Evolutionary conservation across 2,113 vertebrate genomes (phyloP).

Genomic region (Cyanoramphus novaezelandiae): DNA sequence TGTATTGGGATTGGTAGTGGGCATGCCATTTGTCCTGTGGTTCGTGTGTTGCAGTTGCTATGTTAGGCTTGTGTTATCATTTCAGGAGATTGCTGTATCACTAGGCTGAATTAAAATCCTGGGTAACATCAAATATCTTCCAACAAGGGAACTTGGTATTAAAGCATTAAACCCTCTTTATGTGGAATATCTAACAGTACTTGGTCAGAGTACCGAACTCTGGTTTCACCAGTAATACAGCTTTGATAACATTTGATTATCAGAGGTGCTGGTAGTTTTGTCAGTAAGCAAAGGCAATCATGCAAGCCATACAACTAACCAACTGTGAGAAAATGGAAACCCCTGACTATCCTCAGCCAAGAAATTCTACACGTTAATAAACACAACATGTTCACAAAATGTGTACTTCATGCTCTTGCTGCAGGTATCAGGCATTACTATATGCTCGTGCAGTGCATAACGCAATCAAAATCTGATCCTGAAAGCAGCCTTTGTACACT

Average conservation of each 20-base stretch:
- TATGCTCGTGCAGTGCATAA: background rate
- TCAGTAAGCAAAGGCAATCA: background rate
- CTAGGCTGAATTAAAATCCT: background rate
- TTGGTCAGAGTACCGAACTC: background rate
- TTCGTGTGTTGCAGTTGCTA: background rate
- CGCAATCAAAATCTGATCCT: background rate
- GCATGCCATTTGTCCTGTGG: background rate
- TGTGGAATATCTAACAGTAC: background rate
- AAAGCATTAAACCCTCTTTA: background rate
- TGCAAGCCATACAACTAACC: background rate
- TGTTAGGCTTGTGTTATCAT: background rate
- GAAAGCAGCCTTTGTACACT: background rate
- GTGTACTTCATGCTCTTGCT: accelerated
- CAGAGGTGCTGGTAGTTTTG: background rate
- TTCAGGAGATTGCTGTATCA: background rate
- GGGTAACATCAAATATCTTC: background rate
- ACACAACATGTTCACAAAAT: background rate
- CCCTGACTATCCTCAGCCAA: background rate
- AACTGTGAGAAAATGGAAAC: background rate
- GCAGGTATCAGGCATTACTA: background rate
- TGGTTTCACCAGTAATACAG: background rate
- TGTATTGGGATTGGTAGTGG: background rate
- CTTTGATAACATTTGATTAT: background rate
- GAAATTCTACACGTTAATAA: background rate
- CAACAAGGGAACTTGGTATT: background rate